phyloP scores from a whole-genome alignment of 37 sponge, comb jelly and placozoan genomes.

The Aplysina aerophoba region DNA sequence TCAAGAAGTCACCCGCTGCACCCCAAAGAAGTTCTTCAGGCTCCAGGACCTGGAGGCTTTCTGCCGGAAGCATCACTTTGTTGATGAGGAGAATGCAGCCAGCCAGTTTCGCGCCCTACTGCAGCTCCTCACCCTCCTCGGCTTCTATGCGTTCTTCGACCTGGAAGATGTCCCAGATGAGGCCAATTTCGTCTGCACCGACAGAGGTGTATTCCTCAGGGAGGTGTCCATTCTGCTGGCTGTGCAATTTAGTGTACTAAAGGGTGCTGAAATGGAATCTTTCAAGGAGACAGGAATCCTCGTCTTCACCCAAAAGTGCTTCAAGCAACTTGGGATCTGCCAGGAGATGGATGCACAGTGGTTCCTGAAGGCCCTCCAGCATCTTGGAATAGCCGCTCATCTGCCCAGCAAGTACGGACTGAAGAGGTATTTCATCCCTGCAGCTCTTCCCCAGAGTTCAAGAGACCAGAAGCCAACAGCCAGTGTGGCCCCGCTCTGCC shows the following conservation, averaged over 20 bases:
- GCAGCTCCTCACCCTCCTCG: neutral
- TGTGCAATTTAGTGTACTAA: neutral
- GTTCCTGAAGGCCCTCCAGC: conserved; percentile 6
- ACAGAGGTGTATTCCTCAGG: neutral
- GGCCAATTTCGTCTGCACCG: neutral
- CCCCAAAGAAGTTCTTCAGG: neutral
- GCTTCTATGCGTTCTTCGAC: conserved; percentile 2
- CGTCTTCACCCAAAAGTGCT: neutral
- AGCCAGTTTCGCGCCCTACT: neutral
- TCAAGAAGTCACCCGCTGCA: neutral
- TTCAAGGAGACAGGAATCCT: neutral
- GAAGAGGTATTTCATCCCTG: neutral
- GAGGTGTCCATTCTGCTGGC: conserved; percentile 11
- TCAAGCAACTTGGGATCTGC: neutral
- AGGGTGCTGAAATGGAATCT: too few species aligned
- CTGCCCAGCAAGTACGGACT: neutral
- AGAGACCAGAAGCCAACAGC: too few species aligned
- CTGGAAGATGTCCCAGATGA: neutral
- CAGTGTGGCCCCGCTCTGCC: neutral
- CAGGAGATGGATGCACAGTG: neutral
- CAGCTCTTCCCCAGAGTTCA: neutral
- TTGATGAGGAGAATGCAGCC: neutral
- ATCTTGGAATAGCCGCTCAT: neutral
- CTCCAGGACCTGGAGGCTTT: neutral
- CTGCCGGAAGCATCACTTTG: neutral